Percentiles rank a stretch among this genome's conserved stretches.
These are phyloP conservation scores for Heliangelus exortis DNA, from an alignment of 2,797 vertebrate species.

Conservation along the genomic window DNA sequence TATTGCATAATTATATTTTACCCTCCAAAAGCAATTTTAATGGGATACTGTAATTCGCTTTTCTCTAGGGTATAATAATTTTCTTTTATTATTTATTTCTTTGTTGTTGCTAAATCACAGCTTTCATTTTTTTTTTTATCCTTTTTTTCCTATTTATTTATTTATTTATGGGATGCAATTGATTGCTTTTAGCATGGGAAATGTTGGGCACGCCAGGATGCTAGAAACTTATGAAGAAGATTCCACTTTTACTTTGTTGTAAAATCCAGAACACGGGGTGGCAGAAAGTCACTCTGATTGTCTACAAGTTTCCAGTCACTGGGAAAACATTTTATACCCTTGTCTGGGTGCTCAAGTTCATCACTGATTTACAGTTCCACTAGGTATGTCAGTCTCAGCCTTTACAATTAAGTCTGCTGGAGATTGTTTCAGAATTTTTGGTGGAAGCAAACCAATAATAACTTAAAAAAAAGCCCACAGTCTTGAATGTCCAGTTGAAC, in stretches of 20 bases:
- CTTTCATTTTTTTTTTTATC: neutral
- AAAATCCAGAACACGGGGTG: neutral
- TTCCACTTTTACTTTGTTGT: neutral
- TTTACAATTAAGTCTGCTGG: neutral
- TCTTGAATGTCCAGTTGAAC: neutral
- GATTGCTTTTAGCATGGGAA: neutral
- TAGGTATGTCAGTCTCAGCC: neutral
- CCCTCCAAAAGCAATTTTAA: slow-evolving; percentile 1
- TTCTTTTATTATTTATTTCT: slow-evolving; percentile 9
- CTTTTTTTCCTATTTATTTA: neutral
- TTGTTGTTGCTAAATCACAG: neutral
- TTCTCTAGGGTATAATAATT: neutral
- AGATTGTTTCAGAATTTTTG: neutral
- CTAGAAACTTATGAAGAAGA: neutral
- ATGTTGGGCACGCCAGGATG: neutral
- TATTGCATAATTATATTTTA: slow-evolving; percentile 21
- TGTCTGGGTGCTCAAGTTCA: neutral
- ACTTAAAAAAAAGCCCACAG: neutral
- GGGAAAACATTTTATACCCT: neutral
- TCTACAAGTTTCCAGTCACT: neutral
- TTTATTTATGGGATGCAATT: neutral
- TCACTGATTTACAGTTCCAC: neutral
- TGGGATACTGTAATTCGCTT: neutral
- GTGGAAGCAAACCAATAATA: neutral
- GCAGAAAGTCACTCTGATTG: neutral